Percentiles rank a stretch among this genome's conserved stretches.
These are phyloP conservation scores for Scaptomyza tumidula DNA, from an alignment of 2,888 invertebrate genomes.

Conservation along the genomic window DNA sequence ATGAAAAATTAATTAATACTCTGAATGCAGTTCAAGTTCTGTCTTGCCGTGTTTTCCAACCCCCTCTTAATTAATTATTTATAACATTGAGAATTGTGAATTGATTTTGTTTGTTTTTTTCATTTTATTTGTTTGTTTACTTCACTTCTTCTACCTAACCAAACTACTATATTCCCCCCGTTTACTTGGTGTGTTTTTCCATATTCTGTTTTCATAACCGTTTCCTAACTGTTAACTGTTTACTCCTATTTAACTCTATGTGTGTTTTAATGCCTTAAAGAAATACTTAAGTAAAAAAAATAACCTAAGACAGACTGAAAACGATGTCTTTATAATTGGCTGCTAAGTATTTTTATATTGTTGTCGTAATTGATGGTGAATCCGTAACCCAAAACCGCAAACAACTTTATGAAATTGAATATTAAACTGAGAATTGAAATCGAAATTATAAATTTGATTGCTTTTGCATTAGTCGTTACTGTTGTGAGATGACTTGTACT, in stretches of 20 bases:
- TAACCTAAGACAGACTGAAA: conserved; percentile 4
- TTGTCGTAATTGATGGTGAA: conserved; percentile 72
- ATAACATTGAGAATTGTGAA: not conserved
- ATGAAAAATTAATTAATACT: conserved; percentile 18
- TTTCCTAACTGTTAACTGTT: conserved; percentile 58
- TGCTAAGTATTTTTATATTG: conserved; percentile 58
- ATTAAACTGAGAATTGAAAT: conserved; percentile 48
- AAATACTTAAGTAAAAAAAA: conserved; percentile 25
- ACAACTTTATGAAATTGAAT: conserved; percentile 48
- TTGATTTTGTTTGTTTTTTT: conserved; percentile 1
- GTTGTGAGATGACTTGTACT: conserved; percentile 72
- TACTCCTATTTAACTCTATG: conserved; percentile 50
- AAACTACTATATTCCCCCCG: conserved; percentile 17
- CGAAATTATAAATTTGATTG: conserved; percentile 69
- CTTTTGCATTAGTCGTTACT: conserved; percentile 78
- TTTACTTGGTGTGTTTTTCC: conserved; percentile 38
- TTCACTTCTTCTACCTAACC: conserved; percentile 29
- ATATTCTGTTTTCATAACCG: conserved; percentile 48
- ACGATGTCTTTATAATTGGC: conserved; percentile 49
- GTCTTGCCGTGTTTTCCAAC: conserved; percentile 53
- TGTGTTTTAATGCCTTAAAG: conserved; percentile 57
- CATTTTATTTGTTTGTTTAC: conserved; percentile 4
- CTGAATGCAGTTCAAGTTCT: conserved; percentile 43
- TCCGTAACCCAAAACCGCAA: conserved; percentile 47
- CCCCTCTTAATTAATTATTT: conserved; percentile 21